phyloP scores from a whole-genome alignment of 2,888 invertebrate species.

The Seira musarum region DNA sequence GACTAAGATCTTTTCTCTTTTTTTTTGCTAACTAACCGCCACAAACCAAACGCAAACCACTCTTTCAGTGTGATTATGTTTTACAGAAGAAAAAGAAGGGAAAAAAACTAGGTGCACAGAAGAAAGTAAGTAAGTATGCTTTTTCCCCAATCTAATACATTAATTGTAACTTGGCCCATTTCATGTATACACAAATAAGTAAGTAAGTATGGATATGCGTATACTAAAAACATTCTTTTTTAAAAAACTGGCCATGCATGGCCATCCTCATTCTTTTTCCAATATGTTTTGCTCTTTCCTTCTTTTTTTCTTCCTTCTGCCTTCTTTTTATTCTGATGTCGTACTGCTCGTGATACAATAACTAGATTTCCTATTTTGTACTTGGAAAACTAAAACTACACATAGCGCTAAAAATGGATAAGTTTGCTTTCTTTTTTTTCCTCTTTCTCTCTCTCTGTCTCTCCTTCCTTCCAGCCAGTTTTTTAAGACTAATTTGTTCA shows the following conservation, averaged over 20 bases:
- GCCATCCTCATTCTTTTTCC: constrained; percentile 1
- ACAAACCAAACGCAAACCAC: too few species aligned
- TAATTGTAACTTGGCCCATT: constrained; percentile 12
- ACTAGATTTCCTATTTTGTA: constrained; percentile 33
- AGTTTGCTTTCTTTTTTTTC: background rate
- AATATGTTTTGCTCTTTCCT: constrained; percentile 26
- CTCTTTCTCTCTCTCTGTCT: background rate
- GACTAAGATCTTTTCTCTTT: background rate
- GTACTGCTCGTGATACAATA: constrained; percentile 30
- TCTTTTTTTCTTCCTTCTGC: constrained; percentile 31
- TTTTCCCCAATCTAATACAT: too few species aligned
- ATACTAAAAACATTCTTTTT: too few species aligned
- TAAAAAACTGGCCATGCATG: too few species aligned
- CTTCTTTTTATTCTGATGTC: too few species aligned
- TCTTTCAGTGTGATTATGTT: too few species aligned
- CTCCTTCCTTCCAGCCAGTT: constrained; percentile 10
- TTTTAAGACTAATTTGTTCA: constrained; percentile 58
- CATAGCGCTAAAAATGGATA: too few species aligned
- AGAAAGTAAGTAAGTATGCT: background rate
- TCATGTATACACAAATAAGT: too few species aligned
- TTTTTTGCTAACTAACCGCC: constrained; percentile 47
- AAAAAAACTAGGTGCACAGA: too few species aligned
- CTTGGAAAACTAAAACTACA: too few species aligned
- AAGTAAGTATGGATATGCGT: too few species aligned
- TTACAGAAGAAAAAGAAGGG: too few species aligned